phyloP scores from a whole-genome alignment of 2,888 invertebrate species.

The Cremastinae sp. region DNA sequence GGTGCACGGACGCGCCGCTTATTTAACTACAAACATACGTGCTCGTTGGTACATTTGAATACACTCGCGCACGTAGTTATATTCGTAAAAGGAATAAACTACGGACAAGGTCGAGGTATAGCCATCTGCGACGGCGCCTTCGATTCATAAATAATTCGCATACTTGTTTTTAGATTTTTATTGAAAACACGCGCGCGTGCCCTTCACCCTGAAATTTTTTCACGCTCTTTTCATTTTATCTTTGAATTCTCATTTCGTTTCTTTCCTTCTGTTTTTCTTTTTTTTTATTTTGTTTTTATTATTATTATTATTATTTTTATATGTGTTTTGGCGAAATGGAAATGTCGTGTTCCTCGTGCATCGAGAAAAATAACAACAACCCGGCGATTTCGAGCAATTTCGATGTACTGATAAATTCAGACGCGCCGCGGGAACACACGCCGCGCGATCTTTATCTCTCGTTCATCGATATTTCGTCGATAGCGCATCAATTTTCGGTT shows the following conservation, averaged over 20 bases:
- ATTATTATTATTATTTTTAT: too few relatives aligned
- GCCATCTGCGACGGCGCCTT: slow-evolving; percentile 52
- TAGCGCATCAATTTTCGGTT: too few relatives aligned
- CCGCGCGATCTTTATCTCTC: too few relatives aligned
- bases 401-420: too few relatives aligned
- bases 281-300: neutral
- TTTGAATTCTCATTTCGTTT: slow-evolving; percentile 28
- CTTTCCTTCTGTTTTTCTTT: neutral
- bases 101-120: slow-evolving; percentile 62
- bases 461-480: too few relatives aligned
- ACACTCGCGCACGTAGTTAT: neutral
- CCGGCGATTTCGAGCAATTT: too few relatives aligned
- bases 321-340: too few relatives aligned
- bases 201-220: neutral
- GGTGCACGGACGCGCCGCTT: slow-evolving; percentile 1
- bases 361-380: too few relatives aligned
- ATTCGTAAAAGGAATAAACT: slow-evolving; percentile 7
- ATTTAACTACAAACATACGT: neutral
- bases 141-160: slow-evolving; percentile 60
- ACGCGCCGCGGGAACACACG: too few relatives aligned
- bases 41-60: neutral
- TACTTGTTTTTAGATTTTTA: slow-evolving; percentile 38
- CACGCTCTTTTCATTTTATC: neutral
- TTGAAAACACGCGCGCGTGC: neutral
- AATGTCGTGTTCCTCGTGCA: too few relatives aligned